These are phyloP conservation scores for Mechanitis messenoides DNA, from an alignment of 2,888 invertebrate genomes.

Conservation along the genomic window DNA sequence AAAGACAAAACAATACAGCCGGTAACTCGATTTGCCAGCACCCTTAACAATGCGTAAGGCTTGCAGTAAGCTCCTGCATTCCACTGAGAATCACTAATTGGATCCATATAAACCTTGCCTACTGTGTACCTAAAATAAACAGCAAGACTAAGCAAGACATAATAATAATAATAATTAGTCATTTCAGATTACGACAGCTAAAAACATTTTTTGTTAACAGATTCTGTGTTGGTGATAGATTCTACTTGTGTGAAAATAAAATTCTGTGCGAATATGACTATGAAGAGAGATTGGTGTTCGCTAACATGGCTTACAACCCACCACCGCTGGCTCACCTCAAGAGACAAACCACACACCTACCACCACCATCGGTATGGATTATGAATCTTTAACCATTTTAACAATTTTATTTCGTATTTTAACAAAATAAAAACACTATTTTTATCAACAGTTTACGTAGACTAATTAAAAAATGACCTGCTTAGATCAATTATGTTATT, in stretches of 20 bases:
- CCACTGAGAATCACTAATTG: constrained; percentile 43
- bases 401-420: too few relatives aligned
- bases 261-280: constrained; percentile 99
- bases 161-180: too few relatives aligned
- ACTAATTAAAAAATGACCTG: too few relatives aligned
- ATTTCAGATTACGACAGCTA: too few relatives aligned
- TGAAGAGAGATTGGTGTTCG: constrained; percentile 95
- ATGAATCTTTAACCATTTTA: too few relatives aligned
- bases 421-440: too few relatives aligned
- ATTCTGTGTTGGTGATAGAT: constrained; percentile 98
- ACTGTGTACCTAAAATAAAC: constrained; percentile 26
- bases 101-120: constrained; percentile 40
- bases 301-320: constrained; percentile 95
- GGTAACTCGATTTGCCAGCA: constrained; percentile 43
- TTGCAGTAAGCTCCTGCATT: constrained; percentile 29
- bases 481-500: too few relatives aligned
- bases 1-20: not conserved
- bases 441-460: too few relatives aligned
- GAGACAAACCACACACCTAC: constrained; percentile 79
- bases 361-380: constrained; percentile 77
- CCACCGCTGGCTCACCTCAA: constrained; percentile 87
- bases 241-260: constrained; percentile 97
- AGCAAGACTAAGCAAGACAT: too few relatives aligned
- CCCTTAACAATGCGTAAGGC: constrained; percentile 38
- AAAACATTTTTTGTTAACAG: constrained; percentile 67